Evolutionary conservation across 2,888 invertebrate genomes (phyloP).

Genomic region (Caenorhabditis macrosperma): DNA sequence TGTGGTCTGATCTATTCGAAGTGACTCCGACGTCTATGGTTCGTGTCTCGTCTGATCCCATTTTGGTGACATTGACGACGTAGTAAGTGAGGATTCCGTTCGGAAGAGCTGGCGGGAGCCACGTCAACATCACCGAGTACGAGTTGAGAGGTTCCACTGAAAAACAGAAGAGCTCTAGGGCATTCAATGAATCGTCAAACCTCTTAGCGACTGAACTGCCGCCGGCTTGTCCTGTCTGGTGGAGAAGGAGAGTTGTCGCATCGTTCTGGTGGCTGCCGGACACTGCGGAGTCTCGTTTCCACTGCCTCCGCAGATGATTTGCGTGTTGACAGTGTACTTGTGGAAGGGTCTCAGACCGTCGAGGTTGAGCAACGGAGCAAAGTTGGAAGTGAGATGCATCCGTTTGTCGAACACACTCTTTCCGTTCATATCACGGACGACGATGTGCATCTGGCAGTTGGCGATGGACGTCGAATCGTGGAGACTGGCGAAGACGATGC

Average conservation of each 20-base stretch:
- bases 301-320: conserved; percentile 62
- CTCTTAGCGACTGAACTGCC: conserved; percentile 67
- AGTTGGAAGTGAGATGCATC: conserved; percentile 52
- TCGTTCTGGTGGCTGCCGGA: conserved; percentile 67
- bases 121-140: conserved; percentile 74
- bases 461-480: conserved; percentile 32
- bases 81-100: conserved; percentile 78
- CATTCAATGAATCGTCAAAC: too few species aligned
- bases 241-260: conserved; percentile 71
- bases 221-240: conserved; percentile 76
- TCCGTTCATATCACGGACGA: conserved; percentile 72
- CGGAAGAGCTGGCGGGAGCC: conserved; percentile 75
- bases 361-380: conserved; percentile 67
- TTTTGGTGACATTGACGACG: conserved; percentile 63
- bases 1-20: conserved; percentile 59
- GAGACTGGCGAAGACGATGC: conserved; percentile 30
- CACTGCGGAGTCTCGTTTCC: conserved; percentile 57
- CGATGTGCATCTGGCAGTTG: conserved; percentile 72
- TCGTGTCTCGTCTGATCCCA: conserved; percentile 62
- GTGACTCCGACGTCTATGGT: conserved; percentile 70
- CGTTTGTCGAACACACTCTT: conserved; percentile 71
- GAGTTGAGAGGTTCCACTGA: conserved; percentile 69
- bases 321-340: conserved; percentile 76
- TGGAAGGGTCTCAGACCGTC: conserved; percentile 76
- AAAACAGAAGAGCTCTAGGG: too few species aligned